Percentiles rank a stretch among this genome's conserved stretches.
These are phyloP conservation scores for Eulemur rufifrons DNA, from an alignment of 2,113 vertebrate genomes.

Conservation along the genomic window DNA sequence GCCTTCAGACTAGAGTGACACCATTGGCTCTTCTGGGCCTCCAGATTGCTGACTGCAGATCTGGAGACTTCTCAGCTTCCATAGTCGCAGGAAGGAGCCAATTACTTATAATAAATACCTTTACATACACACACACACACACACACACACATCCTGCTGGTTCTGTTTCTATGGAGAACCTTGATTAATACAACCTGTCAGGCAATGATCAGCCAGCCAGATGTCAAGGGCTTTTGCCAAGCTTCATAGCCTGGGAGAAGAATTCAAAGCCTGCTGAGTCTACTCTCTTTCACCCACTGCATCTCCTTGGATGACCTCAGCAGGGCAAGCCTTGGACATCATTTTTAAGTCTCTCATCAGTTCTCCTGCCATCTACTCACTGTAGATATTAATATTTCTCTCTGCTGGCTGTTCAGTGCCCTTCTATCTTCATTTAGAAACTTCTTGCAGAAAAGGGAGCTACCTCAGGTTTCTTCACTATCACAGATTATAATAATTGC, in stretches of 20 bases:
- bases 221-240: background rate
- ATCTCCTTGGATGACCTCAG: background rate
- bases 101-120: background rate
- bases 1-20: background rate
- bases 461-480: background rate
- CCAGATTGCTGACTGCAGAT: background rate
- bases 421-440: background rate
- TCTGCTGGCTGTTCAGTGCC: background rate
- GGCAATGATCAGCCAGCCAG: background rate
- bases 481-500: background rate
- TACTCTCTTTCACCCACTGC: background rate
- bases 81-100: background rate
- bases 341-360: background rate
- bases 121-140: background rate
- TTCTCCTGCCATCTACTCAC: background rate
- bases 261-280: background rate
- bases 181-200: conserved; percentile 6
- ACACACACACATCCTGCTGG: background rate
- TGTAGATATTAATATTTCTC: background rate
- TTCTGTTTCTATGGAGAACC: background rate
- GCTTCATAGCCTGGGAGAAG: background rate
- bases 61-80: background rate
- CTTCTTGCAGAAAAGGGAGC: background rate
- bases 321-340: background rate
- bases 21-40: background rate